These are phyloP conservation scores for Polyodon spathula DNA, from an alignment of 2,113 vertebrate species.

Conservation along the genomic window DNA sequence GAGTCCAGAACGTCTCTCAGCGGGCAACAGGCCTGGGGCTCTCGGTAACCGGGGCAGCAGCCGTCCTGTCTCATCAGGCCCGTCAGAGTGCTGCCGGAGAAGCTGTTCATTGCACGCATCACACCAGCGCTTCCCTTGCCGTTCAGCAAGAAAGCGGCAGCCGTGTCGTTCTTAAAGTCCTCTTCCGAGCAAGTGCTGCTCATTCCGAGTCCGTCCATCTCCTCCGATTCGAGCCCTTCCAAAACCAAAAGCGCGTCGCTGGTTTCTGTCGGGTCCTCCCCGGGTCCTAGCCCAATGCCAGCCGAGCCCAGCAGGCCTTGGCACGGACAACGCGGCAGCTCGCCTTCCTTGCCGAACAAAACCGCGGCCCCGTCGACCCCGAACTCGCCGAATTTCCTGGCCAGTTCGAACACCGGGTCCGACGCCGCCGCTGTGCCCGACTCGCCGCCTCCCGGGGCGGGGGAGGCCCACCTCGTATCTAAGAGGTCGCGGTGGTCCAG, in stretches of 20 bases:
- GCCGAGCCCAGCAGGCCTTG: conserved; percentile 44
- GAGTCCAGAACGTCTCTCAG: conserved; percentile 25
- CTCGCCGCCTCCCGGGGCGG: not conserved
- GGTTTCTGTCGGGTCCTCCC: conserved; percentile 69
- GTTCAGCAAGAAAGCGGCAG: conserved; percentile 37
- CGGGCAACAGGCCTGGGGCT: conserved; percentile 40
- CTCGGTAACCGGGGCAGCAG: conserved; percentile 38
- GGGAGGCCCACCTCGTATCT: conserved; percentile 42
- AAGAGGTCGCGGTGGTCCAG: conserved; percentile 28
- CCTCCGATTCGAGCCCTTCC: conserved; percentile 75
- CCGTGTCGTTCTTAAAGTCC: conserved; percentile 43
- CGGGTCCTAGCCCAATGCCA: conserved; percentile 27
- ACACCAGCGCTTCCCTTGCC: conserved; percentile 38
- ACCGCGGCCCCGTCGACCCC: conserved; percentile 50
- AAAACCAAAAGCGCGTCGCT: conserved; percentile 82
- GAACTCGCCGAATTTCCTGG: conserved; percentile 55
- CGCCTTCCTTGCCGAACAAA: conserved; percentile 51
- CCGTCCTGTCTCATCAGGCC: conserved; percentile 37
- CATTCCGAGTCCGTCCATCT: conserved; percentile 50
- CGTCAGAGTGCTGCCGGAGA: conserved; percentile 44
- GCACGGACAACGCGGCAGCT: conserved; percentile 60
- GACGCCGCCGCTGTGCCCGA: too few species aligned
- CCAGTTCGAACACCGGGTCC: conserved; percentile 52
- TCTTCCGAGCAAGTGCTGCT: conserved; percentile 48
- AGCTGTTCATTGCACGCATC: conserved; percentile 45